phyloP scores from a whole-genome alignment of 2,113 vertebrate species.

The Beaufortia kweichowensis region DNA sequence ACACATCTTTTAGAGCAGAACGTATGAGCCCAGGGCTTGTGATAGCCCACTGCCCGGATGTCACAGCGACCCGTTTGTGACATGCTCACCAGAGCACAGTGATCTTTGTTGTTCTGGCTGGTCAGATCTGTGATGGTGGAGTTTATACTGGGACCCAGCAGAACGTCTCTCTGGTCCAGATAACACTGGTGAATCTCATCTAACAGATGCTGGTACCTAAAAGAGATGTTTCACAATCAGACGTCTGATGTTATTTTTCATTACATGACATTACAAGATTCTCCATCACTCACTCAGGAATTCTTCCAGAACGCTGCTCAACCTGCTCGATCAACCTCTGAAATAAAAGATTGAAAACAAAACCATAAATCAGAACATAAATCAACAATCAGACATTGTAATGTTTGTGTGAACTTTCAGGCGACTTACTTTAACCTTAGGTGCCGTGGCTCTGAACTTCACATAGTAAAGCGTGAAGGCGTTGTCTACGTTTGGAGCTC shows the following conservation, averaged over 20 bases:
- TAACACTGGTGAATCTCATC: constrained; percentile 95
- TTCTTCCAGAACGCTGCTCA: constrained; percentile 89
- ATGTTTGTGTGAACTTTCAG: no score
- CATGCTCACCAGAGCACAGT: constrained; percentile 90
- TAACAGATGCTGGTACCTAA: constrained; percentile 91
- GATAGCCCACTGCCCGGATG: no score
- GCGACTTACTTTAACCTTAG: constrained; percentile 93
- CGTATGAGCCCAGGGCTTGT: no score
- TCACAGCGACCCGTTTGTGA: background rate
- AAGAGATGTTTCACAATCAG: constrained; percentile 13
- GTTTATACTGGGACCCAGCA: constrained; percentile 89
- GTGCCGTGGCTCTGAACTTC: constrained; percentile 93
- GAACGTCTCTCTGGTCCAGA: constrained; percentile 89
- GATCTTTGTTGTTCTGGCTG: constrained; percentile 92
- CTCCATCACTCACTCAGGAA: constrained; percentile 86
- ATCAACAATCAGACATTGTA: no score
- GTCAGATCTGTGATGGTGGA: constrained; percentile 93
- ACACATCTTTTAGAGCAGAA: no score
- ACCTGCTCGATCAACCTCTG: constrained; percentile 96
- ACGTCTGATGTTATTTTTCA: constrained; percentile 6
- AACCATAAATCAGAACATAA: background rate
- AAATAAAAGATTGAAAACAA: constrained; percentile 19
- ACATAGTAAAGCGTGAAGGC: constrained; percentile 97
- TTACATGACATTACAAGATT: background rate
- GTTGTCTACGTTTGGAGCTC: constrained; percentile 87